Conservation (phyloP, 2,797 vertebrate species). For the Epinephelus malabaricus region DNA sequence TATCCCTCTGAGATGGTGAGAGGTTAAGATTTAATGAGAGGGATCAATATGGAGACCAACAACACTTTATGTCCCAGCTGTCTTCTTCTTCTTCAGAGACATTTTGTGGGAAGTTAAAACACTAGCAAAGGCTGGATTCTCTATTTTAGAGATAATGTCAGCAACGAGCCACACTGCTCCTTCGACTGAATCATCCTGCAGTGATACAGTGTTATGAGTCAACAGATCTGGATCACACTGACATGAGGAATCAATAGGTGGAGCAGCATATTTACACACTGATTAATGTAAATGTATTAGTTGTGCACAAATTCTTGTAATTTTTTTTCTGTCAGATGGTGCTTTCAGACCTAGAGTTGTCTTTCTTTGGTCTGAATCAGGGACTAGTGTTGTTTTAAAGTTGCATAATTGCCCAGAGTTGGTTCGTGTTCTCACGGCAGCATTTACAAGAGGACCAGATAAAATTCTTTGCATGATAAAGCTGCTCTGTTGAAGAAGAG, state of each 20-base stretch:
- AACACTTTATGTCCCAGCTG: slow-evolving; percentile 1
- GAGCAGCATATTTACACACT: not conserved
- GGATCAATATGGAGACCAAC: slow-evolving; percentile 12
- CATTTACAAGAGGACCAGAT: too few relatives aligned
- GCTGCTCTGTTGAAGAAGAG: too few relatives aligned
- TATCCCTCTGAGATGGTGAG: slow-evolving; percentile 2
- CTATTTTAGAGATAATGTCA: not conserved
- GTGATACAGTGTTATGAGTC: not conserved
- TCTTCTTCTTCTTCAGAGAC: not conserved
- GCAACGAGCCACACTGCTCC: not conserved
- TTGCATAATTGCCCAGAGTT: too few relatives aligned
- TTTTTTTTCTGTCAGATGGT: not conserved
- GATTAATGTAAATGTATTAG: not conserved
- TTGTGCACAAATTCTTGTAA: not conserved
- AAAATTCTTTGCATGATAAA: too few relatives aligned
- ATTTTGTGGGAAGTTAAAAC: slow-evolving; percentile 12
- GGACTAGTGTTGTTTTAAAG: too few relatives aligned
- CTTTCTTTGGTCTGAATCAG: too few relatives aligned
- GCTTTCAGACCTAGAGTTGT: too few relatives aligned
- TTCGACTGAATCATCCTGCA: not conserved
- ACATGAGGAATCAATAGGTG: too few relatives aligned
- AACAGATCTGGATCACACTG: not conserved
- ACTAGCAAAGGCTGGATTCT: not conserved
- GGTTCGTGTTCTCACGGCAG: too few relatives aligned
- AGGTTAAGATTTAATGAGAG: not conserved